Percentiles rank a stretch among this genome's conserved stretches.
phyloP scores from a whole-genome alignment of 2,888 invertebrate species.

The Lordiphosa fenestrarum region DNA sequence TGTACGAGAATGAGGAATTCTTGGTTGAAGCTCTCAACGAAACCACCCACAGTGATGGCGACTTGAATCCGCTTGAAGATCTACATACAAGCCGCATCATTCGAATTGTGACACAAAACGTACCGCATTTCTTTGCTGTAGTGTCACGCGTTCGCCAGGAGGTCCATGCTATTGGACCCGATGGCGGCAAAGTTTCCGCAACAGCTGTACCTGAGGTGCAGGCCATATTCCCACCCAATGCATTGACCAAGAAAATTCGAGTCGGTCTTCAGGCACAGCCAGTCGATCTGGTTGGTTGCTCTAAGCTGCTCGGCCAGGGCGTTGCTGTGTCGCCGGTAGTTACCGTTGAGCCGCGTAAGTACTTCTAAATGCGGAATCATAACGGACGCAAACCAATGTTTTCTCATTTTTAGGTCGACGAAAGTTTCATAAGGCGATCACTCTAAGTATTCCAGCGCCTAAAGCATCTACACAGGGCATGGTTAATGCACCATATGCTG shows the following conservation, averaged over 20 bases:
- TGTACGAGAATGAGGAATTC: slow-evolving; percentile 91
- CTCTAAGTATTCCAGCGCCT: slow-evolving; percentile 95
- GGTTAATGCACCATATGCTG: slow-evolving; percentile 91
- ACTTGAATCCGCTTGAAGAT: slow-evolving; percentile 87
- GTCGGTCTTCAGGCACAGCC: slow-evolving; percentile 99
- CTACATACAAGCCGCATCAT: slow-evolving; percentile 94
- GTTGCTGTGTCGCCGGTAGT: slow-evolving; percentile 98
- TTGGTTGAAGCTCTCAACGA: slow-evolving; percentile 96
- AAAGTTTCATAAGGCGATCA: slow-evolving; percentile 99
- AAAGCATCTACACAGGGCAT: slow-evolving; percentile 84
- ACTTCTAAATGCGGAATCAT: neutral
- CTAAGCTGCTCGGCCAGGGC: slow-evolving; percentile 95
- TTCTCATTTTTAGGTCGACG: slow-evolving; percentile 82
- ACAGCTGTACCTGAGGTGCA: slow-evolving; percentile 94
- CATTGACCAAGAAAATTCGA: slow-evolving; percentile 99
- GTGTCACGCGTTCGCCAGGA: slow-evolving; percentile 97
- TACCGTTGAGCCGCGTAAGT: slow-evolving; percentile 94
- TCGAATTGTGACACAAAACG: slow-evolving; percentile 96
- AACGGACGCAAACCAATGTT: no score
- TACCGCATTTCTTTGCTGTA: slow-evolving; percentile 98
- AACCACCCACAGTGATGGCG: slow-evolving; percentile 82
- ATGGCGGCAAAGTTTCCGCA: slow-evolving; percentile 97
- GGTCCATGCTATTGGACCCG: slow-evolving; percentile 97
- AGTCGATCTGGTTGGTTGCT: slow-evolving; percentile 90
- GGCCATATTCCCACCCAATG: slow-evolving; percentile 94